phyloP scores from a whole-genome alignment of 2,113 vertebrate species.

The Phaethornis superciliosus region DNA sequence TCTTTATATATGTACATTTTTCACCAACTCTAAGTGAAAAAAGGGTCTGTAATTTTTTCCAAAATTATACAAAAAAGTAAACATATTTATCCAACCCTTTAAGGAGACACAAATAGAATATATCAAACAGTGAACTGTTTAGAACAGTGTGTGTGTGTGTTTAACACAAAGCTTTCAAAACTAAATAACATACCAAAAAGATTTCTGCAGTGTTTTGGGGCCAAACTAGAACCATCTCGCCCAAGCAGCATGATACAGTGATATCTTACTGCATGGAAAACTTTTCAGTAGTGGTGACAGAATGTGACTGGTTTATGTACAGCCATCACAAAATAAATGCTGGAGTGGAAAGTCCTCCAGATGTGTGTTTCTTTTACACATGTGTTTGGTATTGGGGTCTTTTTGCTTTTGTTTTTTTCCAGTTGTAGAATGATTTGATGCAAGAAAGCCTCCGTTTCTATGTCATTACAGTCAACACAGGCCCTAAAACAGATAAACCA shows the following conservation, averaged over 20 bases:
- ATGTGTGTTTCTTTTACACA: background rate
- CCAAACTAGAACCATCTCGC: background rate
- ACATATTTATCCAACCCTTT: background rate
- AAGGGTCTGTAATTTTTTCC: background rate
- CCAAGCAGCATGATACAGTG: background rate
- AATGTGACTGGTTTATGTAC: background rate
- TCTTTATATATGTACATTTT: background rate
- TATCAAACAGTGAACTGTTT: background rate
- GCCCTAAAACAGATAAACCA: background rate
- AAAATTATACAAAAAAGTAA: background rate
- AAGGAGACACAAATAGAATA: background rate
- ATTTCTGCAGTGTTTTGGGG: background rate
- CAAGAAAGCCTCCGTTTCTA: background rate
- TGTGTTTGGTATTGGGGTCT: background rate
- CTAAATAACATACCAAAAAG: background rate
- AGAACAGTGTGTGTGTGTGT: background rate
- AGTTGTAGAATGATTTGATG: background rate
- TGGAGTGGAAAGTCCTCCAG: background rate
- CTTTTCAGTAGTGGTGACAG: background rate
- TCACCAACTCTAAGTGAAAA: background rate
- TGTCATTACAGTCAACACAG: background rate
- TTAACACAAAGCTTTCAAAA: background rate
- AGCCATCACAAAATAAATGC: background rate
- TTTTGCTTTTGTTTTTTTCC: background rate
- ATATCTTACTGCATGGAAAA: background rate